Evolutionary conservation across 2,888 invertebrate genomes (phyloP).

Genomic region (Timema cristinae): DNA sequence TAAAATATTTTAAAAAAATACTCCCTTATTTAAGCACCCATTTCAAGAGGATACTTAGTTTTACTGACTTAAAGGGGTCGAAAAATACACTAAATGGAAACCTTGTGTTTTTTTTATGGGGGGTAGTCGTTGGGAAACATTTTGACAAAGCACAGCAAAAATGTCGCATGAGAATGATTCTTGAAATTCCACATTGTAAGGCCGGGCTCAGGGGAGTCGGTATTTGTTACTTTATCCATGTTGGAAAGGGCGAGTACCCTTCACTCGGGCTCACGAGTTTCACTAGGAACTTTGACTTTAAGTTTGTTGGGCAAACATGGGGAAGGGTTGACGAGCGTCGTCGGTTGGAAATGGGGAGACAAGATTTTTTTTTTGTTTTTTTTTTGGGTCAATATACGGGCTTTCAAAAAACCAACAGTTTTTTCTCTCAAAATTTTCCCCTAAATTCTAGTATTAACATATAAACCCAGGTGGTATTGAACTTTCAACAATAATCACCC

Average conservation of each 20-base stretch:
- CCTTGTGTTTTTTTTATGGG: conserved; percentile 45
- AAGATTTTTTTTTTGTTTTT: conserved; percentile 50
- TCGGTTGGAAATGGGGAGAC: conserved; percentile 95
- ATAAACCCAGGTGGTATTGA: conserved; percentile 43
- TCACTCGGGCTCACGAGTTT: conserved; percentile 67
- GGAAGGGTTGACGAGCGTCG: conserved; percentile 88
- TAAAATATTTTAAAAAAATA: conserved; percentile 83
- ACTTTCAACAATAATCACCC: conserved; percentile 28
- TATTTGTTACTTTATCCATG: conserved; percentile 57
- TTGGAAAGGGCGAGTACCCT: conserved; percentile 78
- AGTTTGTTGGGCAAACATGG: conserved; percentile 90
- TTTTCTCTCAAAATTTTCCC: conserved; percentile 52
- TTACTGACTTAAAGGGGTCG: conserved; percentile 69
- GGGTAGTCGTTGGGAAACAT: conserved; percentile 64
- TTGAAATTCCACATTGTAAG: conserved; percentile 66
- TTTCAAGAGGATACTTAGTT: conserved; percentile 68
- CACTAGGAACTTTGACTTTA: conserved; percentile 82
- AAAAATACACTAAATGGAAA: conserved; percentile 70
- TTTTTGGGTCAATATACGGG: conserved; percentile 45
- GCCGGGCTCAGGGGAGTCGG: conserved; percentile 43
- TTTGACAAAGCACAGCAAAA: conserved; percentile 87
- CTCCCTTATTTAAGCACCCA: conserved; percentile 68
- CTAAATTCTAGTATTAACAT: conserved; percentile 49
- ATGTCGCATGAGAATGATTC: conserved; percentile 91
- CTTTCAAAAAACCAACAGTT: conserved; percentile 59